Evolutionary conservation across 2,113 vertebrate species (phyloP).

Genomic region (Tor tambroides): DNA sequence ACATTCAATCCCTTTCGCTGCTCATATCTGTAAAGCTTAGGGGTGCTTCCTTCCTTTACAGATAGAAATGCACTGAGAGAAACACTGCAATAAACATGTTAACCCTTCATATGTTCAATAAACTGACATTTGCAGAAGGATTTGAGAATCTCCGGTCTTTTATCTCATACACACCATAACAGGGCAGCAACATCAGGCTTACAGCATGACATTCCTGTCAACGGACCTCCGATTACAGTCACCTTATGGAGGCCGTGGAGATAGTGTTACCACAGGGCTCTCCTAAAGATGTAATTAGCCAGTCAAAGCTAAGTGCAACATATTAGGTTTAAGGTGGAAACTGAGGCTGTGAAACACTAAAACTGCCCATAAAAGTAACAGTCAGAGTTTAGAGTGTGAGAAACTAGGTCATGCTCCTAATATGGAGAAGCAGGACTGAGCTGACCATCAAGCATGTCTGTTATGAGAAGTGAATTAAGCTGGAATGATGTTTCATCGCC

Average conservation of each 20-base stretch:
- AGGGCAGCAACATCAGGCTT: constrained; percentile 32
- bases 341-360: background rate
- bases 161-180: background rate
- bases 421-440: background rate
- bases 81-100: constrained; percentile 45
- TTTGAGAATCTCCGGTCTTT: background rate
- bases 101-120: constrained; percentile 1
- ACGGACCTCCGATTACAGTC: constrained; percentile 50
- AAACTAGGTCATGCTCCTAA: constrained; percentile 19
- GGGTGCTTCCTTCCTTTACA: constrained; percentile 64
- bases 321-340: constrained; percentile 3
- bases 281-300: constrained; percentile 47
- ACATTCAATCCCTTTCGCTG: constrained; percentile 23
- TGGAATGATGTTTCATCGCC: background rate
- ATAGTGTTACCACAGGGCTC: constrained; percentile 52
- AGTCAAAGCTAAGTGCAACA: constrained; percentile 6
- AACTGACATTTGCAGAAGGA: background rate
- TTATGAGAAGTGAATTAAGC: background rate
- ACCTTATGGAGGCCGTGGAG: constrained; percentile 65
- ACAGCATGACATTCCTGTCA: constrained; percentile 49
- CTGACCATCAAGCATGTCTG: background rate
- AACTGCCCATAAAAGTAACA: constrained; percentile 30
- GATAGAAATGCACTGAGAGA: constrained; percentile 59
- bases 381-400: background rate
- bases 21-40: constrained; percentile 30